Conservation (phyloP, 2,113 vertebrate species). For the Zingel zingel region DNA sequence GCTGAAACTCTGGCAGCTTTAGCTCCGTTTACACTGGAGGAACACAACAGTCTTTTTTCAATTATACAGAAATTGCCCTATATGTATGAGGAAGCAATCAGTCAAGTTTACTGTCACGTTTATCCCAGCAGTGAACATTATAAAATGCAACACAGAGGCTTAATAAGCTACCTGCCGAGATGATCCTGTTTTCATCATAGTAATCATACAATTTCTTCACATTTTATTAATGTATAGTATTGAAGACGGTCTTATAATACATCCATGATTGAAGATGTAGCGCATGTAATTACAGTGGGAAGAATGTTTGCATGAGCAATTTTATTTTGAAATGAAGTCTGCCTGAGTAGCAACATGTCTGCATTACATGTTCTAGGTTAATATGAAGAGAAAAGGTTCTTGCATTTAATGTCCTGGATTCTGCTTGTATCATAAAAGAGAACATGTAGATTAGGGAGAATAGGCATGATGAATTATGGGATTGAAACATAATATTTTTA, state of each 20-base stretch:
- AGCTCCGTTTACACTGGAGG: conserved; percentile 37
- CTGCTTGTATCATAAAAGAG: not conserved
- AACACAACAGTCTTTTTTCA: conserved; percentile 10
- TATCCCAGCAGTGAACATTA: not conserved
- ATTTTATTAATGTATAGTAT: not conserved
- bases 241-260: not conserved
- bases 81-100: not conserved
- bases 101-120: not conserved
- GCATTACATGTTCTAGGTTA: not conserved
- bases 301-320: not conserved
- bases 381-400: not conserved
- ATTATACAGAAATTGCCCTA: not conserved
- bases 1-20: conserved; percentile 20
- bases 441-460: not conserved
- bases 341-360: not conserved
- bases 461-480: not conserved
- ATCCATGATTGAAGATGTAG: not conserved
- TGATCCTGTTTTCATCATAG: not conserved
- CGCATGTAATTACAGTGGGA: not conserved
- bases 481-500: not conserved
- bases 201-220: not conserved
- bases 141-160: not conserved
- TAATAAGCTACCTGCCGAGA: not conserved
- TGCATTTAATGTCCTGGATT: not conserved
- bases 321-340: conserved; percentile 1